Evolutionary conservation across 2,797 vertebrate genomes (phyloP).

Genomic region (Tachyglossus aculeatus): DNA sequence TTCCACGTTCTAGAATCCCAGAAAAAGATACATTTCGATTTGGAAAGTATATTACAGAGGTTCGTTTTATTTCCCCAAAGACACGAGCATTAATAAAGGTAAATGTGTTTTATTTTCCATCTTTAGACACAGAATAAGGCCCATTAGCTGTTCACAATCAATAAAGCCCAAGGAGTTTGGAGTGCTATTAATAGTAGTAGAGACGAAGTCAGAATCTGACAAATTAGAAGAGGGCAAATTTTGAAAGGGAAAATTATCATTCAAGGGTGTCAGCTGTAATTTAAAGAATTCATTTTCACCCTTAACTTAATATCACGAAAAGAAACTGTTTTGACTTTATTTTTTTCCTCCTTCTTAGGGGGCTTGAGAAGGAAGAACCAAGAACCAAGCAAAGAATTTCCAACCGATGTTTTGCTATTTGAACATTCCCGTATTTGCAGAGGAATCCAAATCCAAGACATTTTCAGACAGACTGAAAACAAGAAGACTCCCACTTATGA

Average conservation of each 20-base stretch:
- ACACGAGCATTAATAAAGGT: too few relatives aligned
- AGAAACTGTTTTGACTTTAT: neutral
- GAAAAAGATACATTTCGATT: too few relatives aligned
- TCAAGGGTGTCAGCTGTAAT: neutral
- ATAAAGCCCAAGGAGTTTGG: too few relatives aligned
- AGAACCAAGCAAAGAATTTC: slow-evolving; percentile 17
- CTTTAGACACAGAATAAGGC: too few relatives aligned
- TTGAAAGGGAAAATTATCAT: slow-evolving; percentile 2
- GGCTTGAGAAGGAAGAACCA: slow-evolving; percentile 16
- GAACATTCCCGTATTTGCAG: slow-evolving; percentile 22
- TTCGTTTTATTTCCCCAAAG: too few relatives aligned
- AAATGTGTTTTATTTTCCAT: too few relatives aligned
- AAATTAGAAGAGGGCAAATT: neutral
- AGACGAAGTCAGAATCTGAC: neutral
- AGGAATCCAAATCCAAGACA: slow-evolving; percentile 42
- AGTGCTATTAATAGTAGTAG: too few relatives aligned
- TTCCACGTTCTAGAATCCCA: too few relatives aligned
- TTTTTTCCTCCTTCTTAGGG: slow-evolving; percentile 8
- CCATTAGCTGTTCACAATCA: too few relatives aligned
- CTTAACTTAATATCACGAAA: slow-evolving; percentile 21
- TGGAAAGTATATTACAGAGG: too few relatives aligned
- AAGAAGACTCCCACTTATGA: slow-evolving; percentile 48
- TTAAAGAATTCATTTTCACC: slow-evolving; percentile 9
- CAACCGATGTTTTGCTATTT: slow-evolving; percentile 28
- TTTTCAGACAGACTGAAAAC: slow-evolving; percentile 56